A percentile compares a stretch with the other conserved stretches of the same genome.
Evolutionary conservation across 1,140 invertebrate genomes (phyloP).

Genomic region (Drosophila arawakana): DNA sequence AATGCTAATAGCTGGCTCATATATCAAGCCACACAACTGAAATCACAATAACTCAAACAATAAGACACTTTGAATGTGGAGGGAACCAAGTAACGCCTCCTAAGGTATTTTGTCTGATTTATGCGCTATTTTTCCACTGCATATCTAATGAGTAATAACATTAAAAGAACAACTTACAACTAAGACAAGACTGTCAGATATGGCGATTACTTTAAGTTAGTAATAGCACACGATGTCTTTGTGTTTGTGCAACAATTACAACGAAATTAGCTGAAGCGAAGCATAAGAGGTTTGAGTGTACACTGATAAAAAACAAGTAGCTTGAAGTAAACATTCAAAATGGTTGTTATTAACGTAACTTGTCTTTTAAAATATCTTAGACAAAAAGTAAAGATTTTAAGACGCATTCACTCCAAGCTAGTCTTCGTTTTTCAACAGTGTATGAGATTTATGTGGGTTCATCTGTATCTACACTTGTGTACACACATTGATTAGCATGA

Average conservation of each 20-base stretch:
- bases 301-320: too few species aligned
- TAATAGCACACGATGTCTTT: slow-evolving; percentile 40
- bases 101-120: slow-evolving; percentile 52
- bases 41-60: slow-evolving; percentile 28
- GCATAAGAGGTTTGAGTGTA: slow-evolving; percentile 15
- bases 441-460: not conserved
- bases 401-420: too few species aligned
- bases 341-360: too few species aligned
- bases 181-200: slow-evolving; percentile 13
- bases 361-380: too few species aligned
- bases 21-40: slow-evolving; percentile 48
- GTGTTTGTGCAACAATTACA: slow-evolving; percentile 65
- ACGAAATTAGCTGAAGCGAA: slow-evolving; percentile 58
- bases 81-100: slow-evolving; percentile 26
- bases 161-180: slow-evolving; percentile 1
- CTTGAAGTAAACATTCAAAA: too few species aligned
- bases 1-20: slow-evolving; percentile 62
- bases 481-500: slow-evolving; percentile 25
- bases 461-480: slow-evolving; percentile 21
- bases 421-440: too few species aligned
- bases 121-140: slow-evolving; percentile 56
- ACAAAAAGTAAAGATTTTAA: too few species aligned
- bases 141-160: slow-evolving; percentile 62
- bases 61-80: slow-evolving; percentile 1
- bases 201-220: slow-evolving; percentile 25